phyloP scores from a whole-genome alignment of 2,888 invertebrate genomes.

The Chloromyia formosa region DNA sequence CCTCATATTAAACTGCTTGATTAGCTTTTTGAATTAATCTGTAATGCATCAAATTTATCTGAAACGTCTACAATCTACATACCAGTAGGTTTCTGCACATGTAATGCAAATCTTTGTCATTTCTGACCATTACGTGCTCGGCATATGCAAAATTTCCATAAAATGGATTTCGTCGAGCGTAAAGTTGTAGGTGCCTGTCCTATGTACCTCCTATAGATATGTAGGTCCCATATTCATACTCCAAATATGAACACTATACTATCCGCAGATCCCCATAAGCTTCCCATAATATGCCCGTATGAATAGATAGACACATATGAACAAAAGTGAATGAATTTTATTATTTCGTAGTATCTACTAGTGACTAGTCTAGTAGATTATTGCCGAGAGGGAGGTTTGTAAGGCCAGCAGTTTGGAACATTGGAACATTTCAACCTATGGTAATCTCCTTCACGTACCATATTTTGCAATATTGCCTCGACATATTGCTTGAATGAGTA shows the following conservation, averaged over 20 bases:
- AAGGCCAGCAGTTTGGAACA: not conserved
- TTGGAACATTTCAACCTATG: not conserved
- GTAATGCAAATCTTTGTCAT: not conserved
- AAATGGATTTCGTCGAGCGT: slow-evolving; percentile 4
- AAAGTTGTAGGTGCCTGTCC: not conserved
- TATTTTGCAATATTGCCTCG: not conserved
- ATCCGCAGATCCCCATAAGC: not conserved
- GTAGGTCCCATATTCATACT: not conserved
- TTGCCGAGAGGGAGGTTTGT: not conserved
- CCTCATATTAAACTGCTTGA: not conserved
- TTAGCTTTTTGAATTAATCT: slow-evolving; percentile 1
- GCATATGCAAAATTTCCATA: slow-evolving; percentile 19
- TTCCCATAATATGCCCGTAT: not conserved
- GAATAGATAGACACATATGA: not conserved
- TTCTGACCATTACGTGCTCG: slow-evolving; percentile 18
- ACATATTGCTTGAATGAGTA: slow-evolving; percentile 1
- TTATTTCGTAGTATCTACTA: not conserved
- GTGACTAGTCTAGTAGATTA: too few species aligned
- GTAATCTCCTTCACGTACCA: not conserved
- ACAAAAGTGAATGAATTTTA: slow-evolving; percentile 6
- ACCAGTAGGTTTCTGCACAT: not conserved
- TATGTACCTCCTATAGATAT: not conserved
- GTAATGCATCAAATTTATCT: slow-evolving; percentile 9
- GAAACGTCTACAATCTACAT: slow-evolving; percentile 12
- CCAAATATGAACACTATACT: not conserved